Evolutionary conservation across 2,888 invertebrate genomes (phyloP).

Genomic region (Calephelis perditalis): DNA sequence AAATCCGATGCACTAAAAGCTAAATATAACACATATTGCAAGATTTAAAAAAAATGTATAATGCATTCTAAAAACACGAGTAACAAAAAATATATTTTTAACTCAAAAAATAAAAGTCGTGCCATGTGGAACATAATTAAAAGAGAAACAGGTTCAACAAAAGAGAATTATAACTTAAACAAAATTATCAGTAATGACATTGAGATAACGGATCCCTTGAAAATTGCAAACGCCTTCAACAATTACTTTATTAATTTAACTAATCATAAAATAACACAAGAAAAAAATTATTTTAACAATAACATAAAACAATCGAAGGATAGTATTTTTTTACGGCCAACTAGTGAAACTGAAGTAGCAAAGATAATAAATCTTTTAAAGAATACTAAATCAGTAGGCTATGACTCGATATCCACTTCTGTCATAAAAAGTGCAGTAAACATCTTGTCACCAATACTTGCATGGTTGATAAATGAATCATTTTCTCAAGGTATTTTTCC

Average conservation of each 20-base stretch:
- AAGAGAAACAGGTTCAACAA: not conserved
- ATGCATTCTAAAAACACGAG: not conserved
- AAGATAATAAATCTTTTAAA: not conserved
- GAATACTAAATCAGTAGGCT: not conserved
- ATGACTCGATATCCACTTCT: too few species aligned
- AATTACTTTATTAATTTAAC: constrained; percentile 1
- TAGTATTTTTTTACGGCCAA: not conserved
- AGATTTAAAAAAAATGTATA: constrained; percentile 9
- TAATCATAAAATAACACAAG: not conserved
- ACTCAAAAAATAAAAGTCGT: constrained; percentile 4
- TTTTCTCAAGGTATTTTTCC: too few species aligned
- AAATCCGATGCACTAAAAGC: not conserved
- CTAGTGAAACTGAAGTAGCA: not conserved
- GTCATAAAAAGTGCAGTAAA: too few species aligned
- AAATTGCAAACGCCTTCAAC: not conserved
- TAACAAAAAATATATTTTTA: not conserved
- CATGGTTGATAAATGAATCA: too few species aligned
- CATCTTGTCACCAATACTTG: too few species aligned
- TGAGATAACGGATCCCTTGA: not conserved
- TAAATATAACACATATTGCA: not conserved
- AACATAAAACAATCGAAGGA: not conserved
- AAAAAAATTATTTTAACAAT: not conserved
- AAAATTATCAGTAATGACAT: not conserved
- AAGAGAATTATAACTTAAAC: not conserved
- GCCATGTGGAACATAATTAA: constrained; percentile 13